A percentile compares a stretch with the other conserved stretches of the same genome.
phyloP scores from a whole-genome alignment of 2,113 vertebrate species.

The Chauna torquata region DNA sequence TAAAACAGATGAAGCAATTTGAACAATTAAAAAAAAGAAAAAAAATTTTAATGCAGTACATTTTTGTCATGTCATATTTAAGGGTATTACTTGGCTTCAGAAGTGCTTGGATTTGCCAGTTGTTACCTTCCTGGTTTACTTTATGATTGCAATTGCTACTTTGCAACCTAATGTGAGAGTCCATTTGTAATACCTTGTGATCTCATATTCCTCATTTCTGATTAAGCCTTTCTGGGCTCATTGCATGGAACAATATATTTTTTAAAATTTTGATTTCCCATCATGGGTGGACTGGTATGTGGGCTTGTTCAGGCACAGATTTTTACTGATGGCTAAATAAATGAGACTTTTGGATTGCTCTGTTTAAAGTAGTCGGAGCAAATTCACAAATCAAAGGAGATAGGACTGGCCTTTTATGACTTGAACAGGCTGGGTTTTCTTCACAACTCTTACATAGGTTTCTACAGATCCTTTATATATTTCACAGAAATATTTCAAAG shows the following conservation, averaged over 20 bases:
- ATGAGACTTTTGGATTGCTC: neutral
- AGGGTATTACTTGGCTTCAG: constrained; percentile 26
- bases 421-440: constrained; percentile 23
- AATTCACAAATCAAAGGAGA: constrained; percentile 38
- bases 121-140: constrained; percentile 12
- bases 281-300: neutral
- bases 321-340: constrained; percentile 22
- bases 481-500: constrained; percentile 44
- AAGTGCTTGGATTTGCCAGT: constrained; percentile 20
- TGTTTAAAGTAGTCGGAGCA: neutral
- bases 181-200: constrained; percentile 1
- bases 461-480: constrained; percentile 32
- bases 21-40: constrained; percentile 9
- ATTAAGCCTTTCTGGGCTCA: neutral
- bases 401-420: neutral
- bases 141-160: neutral
- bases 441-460: constrained; percentile 3
- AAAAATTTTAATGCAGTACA: neutral
- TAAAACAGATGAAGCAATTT: neutral
- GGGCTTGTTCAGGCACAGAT: neutral
- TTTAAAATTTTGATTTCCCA: neutral
- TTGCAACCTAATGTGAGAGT: neutral
- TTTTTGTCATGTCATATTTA: constrained; percentile 9
- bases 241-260: neutral
- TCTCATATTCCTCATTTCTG: neutral